Conservation (phyloP, 2,888 invertebrate genomes). For the Troides helena region DNA sequence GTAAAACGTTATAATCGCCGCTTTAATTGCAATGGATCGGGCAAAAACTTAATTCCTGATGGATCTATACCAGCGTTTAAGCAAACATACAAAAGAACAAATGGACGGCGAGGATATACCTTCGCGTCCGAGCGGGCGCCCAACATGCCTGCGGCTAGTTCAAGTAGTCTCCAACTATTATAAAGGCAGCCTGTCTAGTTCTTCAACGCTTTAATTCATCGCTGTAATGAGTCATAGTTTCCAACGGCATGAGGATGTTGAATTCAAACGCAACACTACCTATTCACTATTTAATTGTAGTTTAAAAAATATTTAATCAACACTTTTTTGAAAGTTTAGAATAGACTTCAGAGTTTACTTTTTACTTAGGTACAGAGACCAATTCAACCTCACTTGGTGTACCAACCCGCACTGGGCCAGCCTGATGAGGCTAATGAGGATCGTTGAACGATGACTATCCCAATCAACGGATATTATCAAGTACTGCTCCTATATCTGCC, state of each 20-base stretch:
- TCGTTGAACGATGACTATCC: no score
- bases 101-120: conserved; percentile 8
- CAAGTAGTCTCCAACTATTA: conserved; percentile 12
- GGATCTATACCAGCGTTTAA: conserved; percentile 27
- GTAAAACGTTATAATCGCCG: conserved; percentile 28
- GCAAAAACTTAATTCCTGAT: conserved; percentile 29
- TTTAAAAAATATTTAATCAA: no score
- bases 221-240: conserved; percentile 8
- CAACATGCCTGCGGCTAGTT: conserved; percentile 16
- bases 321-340: no score
- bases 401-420: no score
- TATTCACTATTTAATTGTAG: no score
- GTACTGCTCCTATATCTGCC: no score
- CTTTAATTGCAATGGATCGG: conserved; percentile 21
- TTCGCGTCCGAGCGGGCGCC: conserved; percentile 7
- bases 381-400: no score
- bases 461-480: no score
- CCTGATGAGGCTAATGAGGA: no score
- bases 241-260: conserved; percentile 5
- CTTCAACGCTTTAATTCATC: neutral
- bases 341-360: no score
- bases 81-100: conserved; percentile 10
- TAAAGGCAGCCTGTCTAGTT: conserved; percentile 15
- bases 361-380: no score
- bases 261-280: neutral